These are phyloP conservation scores for Drosophila mauritiana DNA, from an alignment of 1,140 invertebrate genomes.

Conservation along the genomic window DNA sequence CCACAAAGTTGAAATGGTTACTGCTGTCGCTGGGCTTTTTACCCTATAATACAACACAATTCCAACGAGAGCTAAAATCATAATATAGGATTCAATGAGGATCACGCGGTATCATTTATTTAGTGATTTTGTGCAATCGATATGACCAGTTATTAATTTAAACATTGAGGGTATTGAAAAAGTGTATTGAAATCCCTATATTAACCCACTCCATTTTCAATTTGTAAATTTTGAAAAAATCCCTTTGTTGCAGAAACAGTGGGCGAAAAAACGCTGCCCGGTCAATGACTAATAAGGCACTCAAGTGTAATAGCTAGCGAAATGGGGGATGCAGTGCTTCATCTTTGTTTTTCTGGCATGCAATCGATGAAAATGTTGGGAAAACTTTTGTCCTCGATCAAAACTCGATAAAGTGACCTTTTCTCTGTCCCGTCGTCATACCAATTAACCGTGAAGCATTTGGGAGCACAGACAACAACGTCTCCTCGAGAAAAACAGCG, in stretches of 20 bases:
- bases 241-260: conserved; percentile 38
- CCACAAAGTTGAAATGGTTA: conserved; percentile 20
- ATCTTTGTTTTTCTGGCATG: neutral
- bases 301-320: conserved; percentile 58
- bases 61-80: too few relatives aligned
- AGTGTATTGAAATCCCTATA: neutral
- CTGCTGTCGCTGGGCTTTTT: neutral
- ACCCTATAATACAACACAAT: neutral
- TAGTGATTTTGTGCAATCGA: too few relatives aligned
- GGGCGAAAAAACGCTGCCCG: conserved; percentile 28
- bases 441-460: conserved; percentile 68
- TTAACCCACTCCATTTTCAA: neutral
- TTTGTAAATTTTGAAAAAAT: conserved; percentile 58
- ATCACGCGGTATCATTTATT: too few relatives aligned
- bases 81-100: too few relatives aligned
- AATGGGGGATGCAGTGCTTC: conserved; percentile 5
- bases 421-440: conserved; percentile 49
- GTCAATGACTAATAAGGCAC: conserved; percentile 64
- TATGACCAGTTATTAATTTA: too few relatives aligned
- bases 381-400: conserved; percentile 53
- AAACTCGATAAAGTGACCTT: conserved; percentile 72
- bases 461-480: conserved; percentile 25
- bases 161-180: conserved; percentile 3
- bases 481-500: conserved; percentile 19
- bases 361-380: too few relatives aligned